phyloP scores from a whole-genome alignment of 2,888 invertebrate species.

The Xestia sexstrigata region DNA sequence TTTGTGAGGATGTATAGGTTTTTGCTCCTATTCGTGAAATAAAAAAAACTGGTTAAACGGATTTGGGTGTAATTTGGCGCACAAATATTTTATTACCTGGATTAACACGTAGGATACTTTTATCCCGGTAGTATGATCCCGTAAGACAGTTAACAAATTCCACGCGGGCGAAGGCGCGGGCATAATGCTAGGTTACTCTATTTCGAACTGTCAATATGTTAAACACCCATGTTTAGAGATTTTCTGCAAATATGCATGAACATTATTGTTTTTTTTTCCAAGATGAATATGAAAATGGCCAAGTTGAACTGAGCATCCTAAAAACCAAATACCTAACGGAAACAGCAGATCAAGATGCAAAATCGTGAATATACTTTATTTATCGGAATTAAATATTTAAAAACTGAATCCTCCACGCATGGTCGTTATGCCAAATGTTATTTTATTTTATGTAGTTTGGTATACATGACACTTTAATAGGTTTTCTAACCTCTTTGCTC shows the following conservation, averaged over 20 bases:
- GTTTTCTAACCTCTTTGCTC: constrained; percentile 64
- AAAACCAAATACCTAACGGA: constrained; percentile 15
- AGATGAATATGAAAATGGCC: background rate
- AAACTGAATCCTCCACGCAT: constrained; percentile 17
- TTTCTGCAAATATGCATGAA: background rate
- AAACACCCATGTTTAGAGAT: background rate
- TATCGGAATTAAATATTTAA: constrained; percentile 18
- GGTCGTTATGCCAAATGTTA: constrained; percentile 51
- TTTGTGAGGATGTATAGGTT: too few species aligned
- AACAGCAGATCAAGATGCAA: constrained; percentile 14
- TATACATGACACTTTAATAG: constrained; percentile 64
- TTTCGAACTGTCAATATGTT: background rate
- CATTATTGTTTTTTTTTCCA: too few species aligned
- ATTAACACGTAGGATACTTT: too few species aligned
- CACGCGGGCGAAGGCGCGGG: too few species aligned
- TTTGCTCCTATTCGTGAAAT: too few species aligned
- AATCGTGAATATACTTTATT: background rate
- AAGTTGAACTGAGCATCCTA: background rate
- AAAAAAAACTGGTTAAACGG: too few species aligned
- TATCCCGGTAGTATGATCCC: too few species aligned
- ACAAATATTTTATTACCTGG: too few species aligned
- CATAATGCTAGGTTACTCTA: background rate
- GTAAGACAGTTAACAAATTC: too few species aligned
- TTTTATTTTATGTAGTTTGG: constrained; percentile 49
- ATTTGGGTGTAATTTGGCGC: too few species aligned